phyloP scores from a whole-genome alignment of 2,888 invertebrate genomes.

The Chymomyza fuscimana region DNA sequence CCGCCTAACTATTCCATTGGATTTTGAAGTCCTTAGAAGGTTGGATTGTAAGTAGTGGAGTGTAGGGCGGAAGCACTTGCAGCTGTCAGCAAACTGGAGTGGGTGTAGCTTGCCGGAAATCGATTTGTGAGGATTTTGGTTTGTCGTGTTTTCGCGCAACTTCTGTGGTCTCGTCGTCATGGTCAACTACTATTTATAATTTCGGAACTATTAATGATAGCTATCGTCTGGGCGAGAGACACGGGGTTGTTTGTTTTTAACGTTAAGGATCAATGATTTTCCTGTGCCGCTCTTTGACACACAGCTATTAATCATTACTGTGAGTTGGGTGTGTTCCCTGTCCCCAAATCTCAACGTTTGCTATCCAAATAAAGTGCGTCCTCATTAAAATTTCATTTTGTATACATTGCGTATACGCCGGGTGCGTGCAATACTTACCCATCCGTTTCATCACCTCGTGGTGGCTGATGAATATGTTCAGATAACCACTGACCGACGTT shows the following conservation, averaged over 20 bases:
- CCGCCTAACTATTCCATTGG: constrained; percentile 41
- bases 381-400: constrained; percentile 20
- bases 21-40: constrained; percentile 54
- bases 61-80: constrained; percentile 48
- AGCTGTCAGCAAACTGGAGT: constrained; percentile 57
- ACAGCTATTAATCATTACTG: constrained; percentile 64
- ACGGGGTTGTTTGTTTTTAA: constrained; percentile 51
- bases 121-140: constrained; percentile 72
- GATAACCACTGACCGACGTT: constrained; percentile 84
- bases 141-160: constrained; percentile 57
- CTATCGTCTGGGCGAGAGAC: constrained; percentile 32
- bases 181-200: constrained; percentile 74
- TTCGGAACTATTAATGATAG: constrained; percentile 68
- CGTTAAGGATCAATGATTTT: constrained; percentile 63
- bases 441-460: constrained; percentile 89
- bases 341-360: constrained; percentile 26
- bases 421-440: constrained; percentile 82
- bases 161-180: constrained; percentile 49
- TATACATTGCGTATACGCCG: constrained; percentile 31
- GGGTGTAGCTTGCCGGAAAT: constrained; percentile 55
- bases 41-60: neutral
- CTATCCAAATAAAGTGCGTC: constrained; percentile 36
- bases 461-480: constrained; percentile 90
- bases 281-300: constrained; percentile 58
- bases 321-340: constrained; percentile 27